Percentiles rank a stretch among this genome's conserved stretches.
These are phyloP conservation scores for Penaeus japonicus DNA, from an alignment of 1,140 invertebrate species.

Conservation along the genomic window DNA sequence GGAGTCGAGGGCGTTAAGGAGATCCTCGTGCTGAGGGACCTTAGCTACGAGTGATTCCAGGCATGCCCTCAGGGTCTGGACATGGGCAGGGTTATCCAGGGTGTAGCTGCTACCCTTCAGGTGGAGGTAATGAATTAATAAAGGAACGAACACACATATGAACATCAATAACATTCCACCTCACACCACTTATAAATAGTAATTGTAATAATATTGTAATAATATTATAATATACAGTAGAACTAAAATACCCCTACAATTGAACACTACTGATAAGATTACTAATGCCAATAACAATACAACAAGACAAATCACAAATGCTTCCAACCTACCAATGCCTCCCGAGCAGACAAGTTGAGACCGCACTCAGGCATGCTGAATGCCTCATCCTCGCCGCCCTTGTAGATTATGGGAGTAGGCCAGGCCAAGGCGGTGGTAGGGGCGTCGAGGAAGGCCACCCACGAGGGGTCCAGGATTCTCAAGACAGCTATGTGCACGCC, in stretches of 20 bases:
- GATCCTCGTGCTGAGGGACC: constrained; percentile 69
- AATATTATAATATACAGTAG: too few relatives aligned
- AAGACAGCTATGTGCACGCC: constrained; percentile 78
- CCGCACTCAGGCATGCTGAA: neutral
- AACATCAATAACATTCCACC: too few relatives aligned
- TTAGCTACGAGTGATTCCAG: constrained; percentile 65
- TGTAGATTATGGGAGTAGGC: constrained; percentile 64
- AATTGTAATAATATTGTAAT: too few relatives aligned
- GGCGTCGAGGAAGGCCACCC: constrained; percentile 70
- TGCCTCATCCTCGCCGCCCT: neutral
- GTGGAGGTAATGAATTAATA: too few relatives aligned
- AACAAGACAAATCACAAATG: too few relatives aligned
- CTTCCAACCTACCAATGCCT: neutral
- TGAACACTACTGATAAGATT: too few relatives aligned
- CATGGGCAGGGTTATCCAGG: neutral
- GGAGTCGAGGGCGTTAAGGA: constrained; percentile 76
- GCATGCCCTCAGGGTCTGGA: constrained; percentile 62
- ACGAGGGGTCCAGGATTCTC: constrained; percentile 63
- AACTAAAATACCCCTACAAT: too few relatives aligned
- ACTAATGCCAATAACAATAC: too few relatives aligned
- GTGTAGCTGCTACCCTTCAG: neutral
- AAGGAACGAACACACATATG: too few relatives aligned
- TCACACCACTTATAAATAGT: too few relatives aligned
- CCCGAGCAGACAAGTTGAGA: neutral
- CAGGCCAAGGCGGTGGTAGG: constrained; percentile 71